A percentile compares a stretch with the other conserved stretches of the same genome.
phyloP scores from a whole-genome alignment of 2,797 vertebrate genomes.

The Furcifer pardalis region DNA sequence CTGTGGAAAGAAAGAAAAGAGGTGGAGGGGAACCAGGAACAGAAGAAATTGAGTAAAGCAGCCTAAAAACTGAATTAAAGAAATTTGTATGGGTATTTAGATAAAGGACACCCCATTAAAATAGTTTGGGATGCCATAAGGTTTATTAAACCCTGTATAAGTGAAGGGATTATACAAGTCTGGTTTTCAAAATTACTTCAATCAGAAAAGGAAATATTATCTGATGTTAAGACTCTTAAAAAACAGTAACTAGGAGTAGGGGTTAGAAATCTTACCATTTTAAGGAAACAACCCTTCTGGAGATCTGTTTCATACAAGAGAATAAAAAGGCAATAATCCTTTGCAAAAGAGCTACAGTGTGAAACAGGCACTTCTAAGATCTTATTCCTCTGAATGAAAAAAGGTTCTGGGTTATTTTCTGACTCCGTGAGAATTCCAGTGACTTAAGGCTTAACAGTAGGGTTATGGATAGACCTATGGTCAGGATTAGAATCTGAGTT shows the following conservation, averaged over 20 bases:
- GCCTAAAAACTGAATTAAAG: conserved; percentile 45
- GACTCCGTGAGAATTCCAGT: too few species aligned
- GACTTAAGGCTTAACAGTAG: too few species aligned
- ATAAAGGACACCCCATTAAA: conserved; percentile 30
- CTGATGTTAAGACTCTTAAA: neutral
- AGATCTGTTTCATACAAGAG: neutral
- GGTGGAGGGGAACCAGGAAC: neutral
- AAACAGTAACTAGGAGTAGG: neutral
- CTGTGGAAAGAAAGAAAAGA: conserved; percentile 44
- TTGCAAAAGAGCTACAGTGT: neutral
- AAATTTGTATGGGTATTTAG: neutral
- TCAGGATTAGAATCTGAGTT: too few species aligned
- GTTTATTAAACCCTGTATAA: neutral
- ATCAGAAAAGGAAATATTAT: neutral
- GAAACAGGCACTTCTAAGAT: too few species aligned
- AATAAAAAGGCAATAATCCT: neutral
- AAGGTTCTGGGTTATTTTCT: too few species aligned
- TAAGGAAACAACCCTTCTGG: neutral
- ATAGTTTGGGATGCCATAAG: neutral
- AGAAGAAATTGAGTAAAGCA: conserved; percentile 6
- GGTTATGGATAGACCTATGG: too few species aligned
- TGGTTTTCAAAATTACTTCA: neutral
- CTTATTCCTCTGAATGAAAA: too few species aligned
- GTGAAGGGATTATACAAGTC: neutral
- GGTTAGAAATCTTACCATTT: neutral